Evolutionary conservation across 2,797 vertebrate genomes (phyloP).

Genomic region (Vireo griseus): DNA sequence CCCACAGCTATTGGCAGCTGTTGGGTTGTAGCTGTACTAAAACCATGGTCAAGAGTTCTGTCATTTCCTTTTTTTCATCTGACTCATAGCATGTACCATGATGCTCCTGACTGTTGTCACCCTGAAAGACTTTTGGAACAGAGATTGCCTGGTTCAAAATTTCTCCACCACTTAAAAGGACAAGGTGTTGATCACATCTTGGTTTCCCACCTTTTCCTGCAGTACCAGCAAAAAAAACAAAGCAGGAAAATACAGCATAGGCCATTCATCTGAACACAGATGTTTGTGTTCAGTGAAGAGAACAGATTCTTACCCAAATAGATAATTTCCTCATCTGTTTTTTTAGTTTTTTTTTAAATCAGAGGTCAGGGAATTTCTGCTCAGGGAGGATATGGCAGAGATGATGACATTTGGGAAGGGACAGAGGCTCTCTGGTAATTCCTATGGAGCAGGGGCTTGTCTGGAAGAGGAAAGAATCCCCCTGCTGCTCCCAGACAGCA

Average conservation of each 20-base stretch:
- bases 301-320: not conserved
- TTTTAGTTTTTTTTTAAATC: not conserved
- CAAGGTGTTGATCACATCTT: not conserved
- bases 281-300: not conserved
- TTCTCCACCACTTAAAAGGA: not conserved
- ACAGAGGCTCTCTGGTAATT: not conserved
- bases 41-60: not conserved
- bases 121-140: not conserved
- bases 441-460: not conserved
- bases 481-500: not conserved
- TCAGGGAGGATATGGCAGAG: not conserved
- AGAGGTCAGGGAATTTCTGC: not conserved
- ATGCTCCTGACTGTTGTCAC: not conserved
- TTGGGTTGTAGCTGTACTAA: not conserved
- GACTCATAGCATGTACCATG: rapidly evolving
- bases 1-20: not conserved
- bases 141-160: not conserved
- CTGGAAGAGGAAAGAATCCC: not conserved
- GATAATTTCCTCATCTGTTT: not conserved
- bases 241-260: not conserved
- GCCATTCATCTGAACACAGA: not conserved
- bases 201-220: not conserved
- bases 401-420: not conserved
- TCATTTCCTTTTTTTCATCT: not conserved
- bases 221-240: not conserved